Evolutionary conservation across 2,797 vertebrate species (phyloP).

Genomic region (Sciurus carolinensis): DNA sequence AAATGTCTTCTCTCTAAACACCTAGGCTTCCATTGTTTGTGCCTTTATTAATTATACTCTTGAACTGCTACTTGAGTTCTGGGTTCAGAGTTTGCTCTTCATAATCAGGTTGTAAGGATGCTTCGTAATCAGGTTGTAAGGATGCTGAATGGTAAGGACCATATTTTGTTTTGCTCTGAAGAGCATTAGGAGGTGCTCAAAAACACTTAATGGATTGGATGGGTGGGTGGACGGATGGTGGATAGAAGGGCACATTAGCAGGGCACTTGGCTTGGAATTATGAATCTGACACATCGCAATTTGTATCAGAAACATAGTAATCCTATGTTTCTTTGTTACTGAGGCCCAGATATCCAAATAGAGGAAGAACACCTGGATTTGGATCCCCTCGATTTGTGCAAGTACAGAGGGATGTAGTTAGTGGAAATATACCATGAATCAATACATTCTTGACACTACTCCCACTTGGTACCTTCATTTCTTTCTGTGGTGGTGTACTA

Average conservation of each 20-base stretch:
- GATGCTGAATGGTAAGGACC: neutral
- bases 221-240: neutral
- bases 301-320: neutral
- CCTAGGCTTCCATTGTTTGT: neutral
- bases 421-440: neutral
- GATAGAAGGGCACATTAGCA: neutral
- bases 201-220: neutral
- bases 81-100: neutral
- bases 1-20: neutral
- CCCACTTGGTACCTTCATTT: neutral
- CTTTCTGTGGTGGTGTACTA: neutral
- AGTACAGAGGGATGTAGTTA: neutral
- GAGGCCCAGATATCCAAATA: neutral
- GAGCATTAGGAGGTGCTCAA: neutral
- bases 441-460: neutral
- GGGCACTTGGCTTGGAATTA: neutral
- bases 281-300: neutral
- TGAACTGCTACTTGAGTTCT: constrained; percentile 9
- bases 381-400: neutral
- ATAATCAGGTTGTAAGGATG: neutral
- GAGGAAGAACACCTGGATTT: neutral
- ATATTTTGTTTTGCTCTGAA: constrained; percentile 38
- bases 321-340: neutral
- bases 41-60: neutral
- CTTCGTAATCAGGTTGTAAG: neutral